Evolutionary conservation across 2,113 vertebrate species (phyloP).

Genomic region (Gymnobelideus leadbeateri): DNA sequence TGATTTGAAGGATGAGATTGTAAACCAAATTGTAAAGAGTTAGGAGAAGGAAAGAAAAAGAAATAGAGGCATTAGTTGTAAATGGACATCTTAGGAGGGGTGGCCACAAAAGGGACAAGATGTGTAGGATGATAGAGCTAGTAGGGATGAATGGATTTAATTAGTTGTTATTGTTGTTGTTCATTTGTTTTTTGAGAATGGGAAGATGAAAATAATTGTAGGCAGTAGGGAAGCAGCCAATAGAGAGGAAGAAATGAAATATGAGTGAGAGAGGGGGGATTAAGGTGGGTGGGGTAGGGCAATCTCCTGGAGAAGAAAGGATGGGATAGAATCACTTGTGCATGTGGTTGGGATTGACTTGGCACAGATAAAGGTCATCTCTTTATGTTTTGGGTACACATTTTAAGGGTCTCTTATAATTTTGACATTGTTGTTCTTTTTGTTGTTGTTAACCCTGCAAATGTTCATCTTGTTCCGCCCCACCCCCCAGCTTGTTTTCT

Average conservation of each 20-base stretch:
- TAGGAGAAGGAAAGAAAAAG: not conserved
- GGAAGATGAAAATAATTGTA: not conserved
- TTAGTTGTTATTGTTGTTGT: not conserved
- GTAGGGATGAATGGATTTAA: not conserved
- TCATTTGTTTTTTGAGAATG: not conserved
- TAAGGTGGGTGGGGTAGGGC: accelerated
- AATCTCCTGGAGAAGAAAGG: not conserved
- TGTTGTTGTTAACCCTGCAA: not conserved
- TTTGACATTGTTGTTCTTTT: not conserved
- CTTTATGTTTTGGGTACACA: not conserved
- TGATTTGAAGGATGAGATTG: not conserved
- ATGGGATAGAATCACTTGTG: not conserved
- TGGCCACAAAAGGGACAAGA: not conserved
- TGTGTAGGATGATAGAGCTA: not conserved
- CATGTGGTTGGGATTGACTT: not conserved
- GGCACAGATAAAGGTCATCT: not conserved
- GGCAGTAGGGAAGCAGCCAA: not conserved
- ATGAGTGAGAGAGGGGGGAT: not conserved
- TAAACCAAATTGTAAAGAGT: not conserved
- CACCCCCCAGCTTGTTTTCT: not conserved
- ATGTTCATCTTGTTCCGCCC: not conserved
- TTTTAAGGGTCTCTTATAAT: not conserved
- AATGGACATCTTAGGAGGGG: not conserved
- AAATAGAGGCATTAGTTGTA: not conserved
- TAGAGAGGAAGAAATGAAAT: not conserved